Conservation (phyloP, 2,888 invertebrate genomes). For the Capitulum mitella region DNA sequence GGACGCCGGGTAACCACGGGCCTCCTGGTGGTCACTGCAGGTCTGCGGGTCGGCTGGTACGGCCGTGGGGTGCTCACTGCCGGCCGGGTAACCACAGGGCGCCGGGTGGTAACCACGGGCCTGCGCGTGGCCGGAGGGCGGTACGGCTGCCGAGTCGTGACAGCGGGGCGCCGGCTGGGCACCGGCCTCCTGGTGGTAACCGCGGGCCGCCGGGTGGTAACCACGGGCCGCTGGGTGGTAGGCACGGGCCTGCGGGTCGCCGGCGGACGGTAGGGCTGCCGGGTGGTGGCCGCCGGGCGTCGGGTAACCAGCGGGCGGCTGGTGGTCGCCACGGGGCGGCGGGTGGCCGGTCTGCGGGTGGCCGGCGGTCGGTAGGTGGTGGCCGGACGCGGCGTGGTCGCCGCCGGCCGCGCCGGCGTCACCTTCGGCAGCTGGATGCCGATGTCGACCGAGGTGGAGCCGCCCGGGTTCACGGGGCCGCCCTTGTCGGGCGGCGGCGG, state of each 20-base stretch:
- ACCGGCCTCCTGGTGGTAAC: neutral
- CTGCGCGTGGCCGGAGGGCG: neutral
- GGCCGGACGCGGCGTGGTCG: neutral
- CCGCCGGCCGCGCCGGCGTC: too few relatives aligned
- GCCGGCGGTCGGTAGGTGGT: neutral
- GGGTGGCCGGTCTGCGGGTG: neutral
- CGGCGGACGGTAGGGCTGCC: neutral
- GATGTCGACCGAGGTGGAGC: neutral
- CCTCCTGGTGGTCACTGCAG: neutral
- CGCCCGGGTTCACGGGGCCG: neutral
- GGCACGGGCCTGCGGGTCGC: neutral
- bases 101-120: neutral
- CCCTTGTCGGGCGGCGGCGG: slow-evolving; percentile 17
- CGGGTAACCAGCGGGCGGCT: neutral
- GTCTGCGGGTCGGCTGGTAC: neutral
- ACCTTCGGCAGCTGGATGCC: neutral
- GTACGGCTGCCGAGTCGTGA: neutral
- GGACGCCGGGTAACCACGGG: neutral
- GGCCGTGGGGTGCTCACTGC: neutral
- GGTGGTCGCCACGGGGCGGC: neutral
- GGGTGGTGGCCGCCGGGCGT: neutral
- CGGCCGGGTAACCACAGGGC: neutral
- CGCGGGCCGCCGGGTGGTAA: neutral
- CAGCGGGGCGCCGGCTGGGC: neutral
- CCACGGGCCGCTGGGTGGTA: neutral